Conservation (phyloP, 37 sponge, comb jelly and placozoan species). For the Diacarnus erythraeanus region DNA sequence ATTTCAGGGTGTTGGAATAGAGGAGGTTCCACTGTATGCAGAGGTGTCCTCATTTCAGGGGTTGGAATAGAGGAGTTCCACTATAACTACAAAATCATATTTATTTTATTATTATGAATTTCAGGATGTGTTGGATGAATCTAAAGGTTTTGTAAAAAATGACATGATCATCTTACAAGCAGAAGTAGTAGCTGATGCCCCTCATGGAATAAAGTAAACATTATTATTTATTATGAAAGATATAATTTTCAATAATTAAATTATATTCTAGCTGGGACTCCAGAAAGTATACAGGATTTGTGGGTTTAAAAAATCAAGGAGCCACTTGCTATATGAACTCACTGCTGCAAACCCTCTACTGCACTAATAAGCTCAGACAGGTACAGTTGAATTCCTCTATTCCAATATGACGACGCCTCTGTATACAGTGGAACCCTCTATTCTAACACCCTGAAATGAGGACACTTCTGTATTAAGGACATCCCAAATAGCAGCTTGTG, state of each 20-base stretch:
- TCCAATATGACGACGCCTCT: too few relatives aligned
- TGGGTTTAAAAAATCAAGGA: constrained; percentile 97
- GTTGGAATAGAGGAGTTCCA: too few relatives aligned
- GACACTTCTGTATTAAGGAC: too few relatives aligned
- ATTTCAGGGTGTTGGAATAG: too few relatives aligned
- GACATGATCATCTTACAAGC: constrained; percentile 74
- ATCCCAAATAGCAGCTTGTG: not conserved
- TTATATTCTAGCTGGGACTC: constrained; percentile 92
- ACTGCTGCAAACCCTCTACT: constrained; percentile 95
- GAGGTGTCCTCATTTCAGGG: too few relatives aligned
- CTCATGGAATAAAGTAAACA: constrained; percentile 93
- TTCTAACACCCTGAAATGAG: too few relatives aligned
- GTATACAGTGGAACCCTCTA: too few relatives aligned
- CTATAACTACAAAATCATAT: not conserved
- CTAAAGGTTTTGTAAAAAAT: constrained; percentile 80
- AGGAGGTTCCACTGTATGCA: too few relatives aligned
- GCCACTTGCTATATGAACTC: constrained; percentile 99
- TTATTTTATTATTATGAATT: not conserved
- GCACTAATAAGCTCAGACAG: constrained; percentile 89
- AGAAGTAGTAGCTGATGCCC: constrained; percentile 89
- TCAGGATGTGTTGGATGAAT: constrained; percentile 81
- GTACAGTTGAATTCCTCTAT: too few relatives aligned
- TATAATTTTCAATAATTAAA: not conserved
- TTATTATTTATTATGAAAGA: too few relatives aligned
- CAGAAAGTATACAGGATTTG: constrained; percentile 95